Base-by-base conservation (phyloP, 2,797 vertebrate genomes). In the Apogon talboti region DNA sequence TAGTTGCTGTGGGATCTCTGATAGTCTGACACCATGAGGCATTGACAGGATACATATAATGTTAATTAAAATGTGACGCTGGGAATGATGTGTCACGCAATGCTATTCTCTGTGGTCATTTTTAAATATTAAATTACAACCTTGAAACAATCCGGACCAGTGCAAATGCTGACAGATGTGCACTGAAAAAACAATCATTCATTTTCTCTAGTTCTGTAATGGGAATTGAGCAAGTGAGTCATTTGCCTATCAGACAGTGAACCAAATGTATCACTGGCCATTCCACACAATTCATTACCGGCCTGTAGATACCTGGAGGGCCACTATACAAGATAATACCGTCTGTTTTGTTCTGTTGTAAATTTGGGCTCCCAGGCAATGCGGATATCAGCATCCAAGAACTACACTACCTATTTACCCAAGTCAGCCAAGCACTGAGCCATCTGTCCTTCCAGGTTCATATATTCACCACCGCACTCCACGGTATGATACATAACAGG, bases 321-420 rank as follows among this genome's bases (percentile, higher is more conserved):
- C 69, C 81, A 74, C 86, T 76, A 88, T 84, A 89, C 82, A 83
- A 76, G 76, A 82, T 89, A 89, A 91, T 82, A 82, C 66, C 70
- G 75, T 82, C 50, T 81, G 73, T 84, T 86, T 76, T 89, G 83
- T 87, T 87, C 24, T 83, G 84, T 87, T 85, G 89, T 92, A 84
- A 91, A 91, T 90, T 86, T 62, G 43, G 58, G 50, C 63, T 84
- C 45, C 55, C 18, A 3, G 71, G 71, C 75, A 71, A 82, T 62
- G 49, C 35, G 5, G 59, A 83, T 78, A 74, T 70, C 54, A 7
- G 11, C 54, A 48, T 66, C 71, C 19, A 7, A 75, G 71, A 80
- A 77, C 74, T 38, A 58, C 50, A 70, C 59, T 74, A 76, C 82
- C 82, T 82, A 81, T 89, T 90, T 87, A 88, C 77, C 78, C 71